phyloP scores from a whole-genome alignment of 2,888 invertebrate genomes.

The Caenorhabditis sp. region DNA sequence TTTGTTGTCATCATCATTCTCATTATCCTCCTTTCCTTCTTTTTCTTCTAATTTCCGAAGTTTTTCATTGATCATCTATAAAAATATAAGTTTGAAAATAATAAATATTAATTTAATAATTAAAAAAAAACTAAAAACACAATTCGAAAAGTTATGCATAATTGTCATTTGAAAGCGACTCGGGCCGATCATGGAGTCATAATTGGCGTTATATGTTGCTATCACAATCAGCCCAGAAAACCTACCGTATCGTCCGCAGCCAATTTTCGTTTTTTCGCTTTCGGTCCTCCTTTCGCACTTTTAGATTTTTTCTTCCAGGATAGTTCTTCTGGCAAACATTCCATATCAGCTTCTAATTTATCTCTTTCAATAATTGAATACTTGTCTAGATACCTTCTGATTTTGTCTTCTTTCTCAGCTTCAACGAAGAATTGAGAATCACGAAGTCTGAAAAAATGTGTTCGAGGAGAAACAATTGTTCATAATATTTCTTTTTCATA shows the following conservation, averaged over 20 bases:
- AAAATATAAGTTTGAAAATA: too few species aligned
- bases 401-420: slow-evolving; percentile 51
- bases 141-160: too few species aligned
- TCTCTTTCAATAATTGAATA: slow-evolving; percentile 50
- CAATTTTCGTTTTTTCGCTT: slow-evolving; percentile 38
- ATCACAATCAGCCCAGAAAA: too few species aligned
- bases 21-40: slow-evolving; percentile 33
- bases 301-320: slow-evolving; percentile 27
- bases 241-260: slow-evolving; percentile 7
- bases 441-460: slow-evolving; percentile 40
- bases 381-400: slow-evolving; percentile 68
- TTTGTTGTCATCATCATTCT: slow-evolving; percentile 34
- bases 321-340: slow-evolving; percentile 44
- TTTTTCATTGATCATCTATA: slow-evolving; percentile 31
- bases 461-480: too few species aligned
- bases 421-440: slow-evolving; percentile 63
- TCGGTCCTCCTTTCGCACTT: slow-evolving; percentile 8
- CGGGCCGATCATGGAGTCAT: too few species aligned
- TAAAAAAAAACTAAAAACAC: slow-evolving; percentile 3
- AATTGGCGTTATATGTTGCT: too few species aligned
- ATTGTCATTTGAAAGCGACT: too few species aligned
- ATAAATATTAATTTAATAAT: not conserved
- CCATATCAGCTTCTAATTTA: slow-evolving; percentile 52
- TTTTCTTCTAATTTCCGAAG: slow-evolving; percentile 47
- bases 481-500: too few species aligned